These are phyloP conservation scores for Geotrupes spiniger DNA, from an alignment of 2,888 invertebrate species.

Conservation along the genomic window DNA sequence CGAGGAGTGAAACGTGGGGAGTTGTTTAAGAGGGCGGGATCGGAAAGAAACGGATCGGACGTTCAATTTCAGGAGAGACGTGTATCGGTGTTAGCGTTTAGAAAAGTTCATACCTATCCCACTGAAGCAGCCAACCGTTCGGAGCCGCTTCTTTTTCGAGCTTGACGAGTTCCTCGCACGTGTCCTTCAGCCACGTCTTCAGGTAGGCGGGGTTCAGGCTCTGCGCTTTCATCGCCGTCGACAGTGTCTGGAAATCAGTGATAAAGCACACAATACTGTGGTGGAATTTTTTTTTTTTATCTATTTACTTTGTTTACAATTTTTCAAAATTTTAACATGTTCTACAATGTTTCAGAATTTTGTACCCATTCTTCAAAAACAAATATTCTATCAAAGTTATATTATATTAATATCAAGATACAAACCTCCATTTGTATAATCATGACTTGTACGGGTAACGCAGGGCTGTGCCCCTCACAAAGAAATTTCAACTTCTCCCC, in stretches of 20 bases:
- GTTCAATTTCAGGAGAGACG: background rate
- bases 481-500: slow-evolving; percentile 59
- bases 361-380: background rate
- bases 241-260: slow-evolving; percentile 64
- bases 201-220: slow-evolving; percentile 60
- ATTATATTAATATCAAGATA: background rate
- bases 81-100: no score
- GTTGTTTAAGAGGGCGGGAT: background rate
- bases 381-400: background rate
- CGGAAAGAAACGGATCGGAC: background rate
- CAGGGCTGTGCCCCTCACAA: slow-evolving; percentile 55
- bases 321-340: background rate
- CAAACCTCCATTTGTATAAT: slow-evolving; percentile 60
- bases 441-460: slow-evolving; percentile 60
- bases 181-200: slow-evolving; percentile 59
- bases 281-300: no score
- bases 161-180: slow-evolving; percentile 58
- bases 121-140: slow-evolving; percentile 66
- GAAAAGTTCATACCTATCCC: slow-evolving; percentile 68
- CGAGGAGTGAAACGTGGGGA: background rate
- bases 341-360: slow-evolving; percentile 5
- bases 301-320: background rate
- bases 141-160: slow-evolving; percentile 66
- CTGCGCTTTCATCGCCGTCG: slow-evolving; percentile 60
- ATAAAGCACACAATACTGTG: no score